Evolutionary conservation across 2,113 vertebrate species (phyloP), one percentile per base, ranked within the genome.

Genomic region (Trogon surrucura): DNA sequence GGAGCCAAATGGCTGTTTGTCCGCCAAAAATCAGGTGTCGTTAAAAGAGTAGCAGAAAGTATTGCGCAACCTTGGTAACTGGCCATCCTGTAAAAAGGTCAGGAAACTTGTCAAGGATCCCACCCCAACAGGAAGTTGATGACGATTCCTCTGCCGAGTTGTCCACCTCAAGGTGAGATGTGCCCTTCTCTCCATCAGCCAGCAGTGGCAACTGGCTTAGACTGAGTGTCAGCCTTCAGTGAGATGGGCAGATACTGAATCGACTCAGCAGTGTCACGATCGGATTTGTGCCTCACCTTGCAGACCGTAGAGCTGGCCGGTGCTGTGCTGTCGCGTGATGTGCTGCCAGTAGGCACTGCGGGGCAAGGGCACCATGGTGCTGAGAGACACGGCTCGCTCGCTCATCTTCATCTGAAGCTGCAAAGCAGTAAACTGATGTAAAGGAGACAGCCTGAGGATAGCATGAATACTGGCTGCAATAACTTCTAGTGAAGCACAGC

Each of bases 301-400:
- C 71, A 98, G 97, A 16, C 93, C 94, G 9, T 98, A 98, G 17
- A 98, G 98, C 88, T 98, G 98, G 5, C 98, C 98, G 0, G 98
- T 91, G 96, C 98, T 98, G 93, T 97, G 98, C 92, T 98, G 98
- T 22, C 98, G 87, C 0, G 98, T 98, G 88, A 98, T 98, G 93
- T 98, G 98, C 65, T 98, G 98, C 98, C 98, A 98, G 91, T 98
- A 98, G 89, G 98, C 98, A 17, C 98, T 98, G 77, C 98, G 98
- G 23, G 98, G 98, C 96, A 98, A 87, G 71, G 98, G 98, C 84
- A 98, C 97, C 97, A 98, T 97, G 21, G 98, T 93, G 95, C 97
- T 97, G 64, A 98, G 97, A 0, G 98, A 98, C 71, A 96, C 93
- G 0, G 98, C 98, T 29, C 98, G 95, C 92, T 98, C 98, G 0